Evolutionary conservation across 2,797 vertebrate genomes (phyloP), one percentile per base, ranked within the genome.

Genomic region (Danio kyathit): DNA sequence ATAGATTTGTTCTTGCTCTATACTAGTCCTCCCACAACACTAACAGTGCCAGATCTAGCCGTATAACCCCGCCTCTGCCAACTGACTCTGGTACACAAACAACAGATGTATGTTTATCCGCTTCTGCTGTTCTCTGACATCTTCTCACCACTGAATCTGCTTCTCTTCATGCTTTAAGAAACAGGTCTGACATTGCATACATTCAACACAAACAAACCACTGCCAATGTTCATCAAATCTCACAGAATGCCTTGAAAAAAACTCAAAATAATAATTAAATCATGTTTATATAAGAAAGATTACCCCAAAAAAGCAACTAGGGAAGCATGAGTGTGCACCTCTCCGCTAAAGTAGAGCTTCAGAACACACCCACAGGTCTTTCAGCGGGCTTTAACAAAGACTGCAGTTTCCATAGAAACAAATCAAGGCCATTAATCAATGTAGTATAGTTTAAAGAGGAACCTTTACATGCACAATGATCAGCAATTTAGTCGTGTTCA

Each of bases 331-430:
- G 6, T 9, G 17, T 5, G 1, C 7, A 49, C 71, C 38, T 52
- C 41, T 48, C 29, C 21, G 52, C 61, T 65, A 73, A 61, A 69
- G 59, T 74, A 59, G 6, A 48, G 66, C 70, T 83, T 21, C n/a
- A 49, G 76, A 57, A 67, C 10, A 54, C 74, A 67, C 56, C 43
- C 76, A 70, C 64, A 51, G 56, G 66, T 66, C 59, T 70, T 21
- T 41, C 5, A 0, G 19, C 72, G 38, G 6, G 43, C 64, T 59
- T 63, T 14, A 76, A 76, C 70, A 71, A 69, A 29, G 41, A 4
- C 17, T 7, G 63, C 71, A 67, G 85, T 86, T 86, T 88, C 92
- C 90, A 93, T 93, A 89, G 93, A 89, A 94, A 94, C 93, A 87
- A 85, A 90, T 88, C 84, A 86, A 84, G 81, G 78, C 72, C 64